Percentiles rank a stretch among this genome's conserved stretches.
Conservation (phyloP, 2,888 invertebrate genomes). For the Chymomyza amoena region DNA sequence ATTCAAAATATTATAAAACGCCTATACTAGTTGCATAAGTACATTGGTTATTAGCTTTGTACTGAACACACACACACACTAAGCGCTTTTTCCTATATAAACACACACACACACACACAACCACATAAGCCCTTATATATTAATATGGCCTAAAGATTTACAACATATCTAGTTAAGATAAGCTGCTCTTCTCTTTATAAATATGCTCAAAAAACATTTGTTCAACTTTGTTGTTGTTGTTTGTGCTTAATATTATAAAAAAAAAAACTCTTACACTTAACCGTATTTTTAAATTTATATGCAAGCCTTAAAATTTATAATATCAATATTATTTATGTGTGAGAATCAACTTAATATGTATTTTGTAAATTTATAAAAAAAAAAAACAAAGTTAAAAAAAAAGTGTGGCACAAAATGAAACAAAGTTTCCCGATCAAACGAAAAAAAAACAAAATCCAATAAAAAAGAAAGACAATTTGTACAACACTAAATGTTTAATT, state of each 20-base stretch:
- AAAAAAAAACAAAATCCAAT: conserved; percentile 14
- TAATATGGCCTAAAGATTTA: conserved; percentile 1
- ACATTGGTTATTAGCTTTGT: background rate
- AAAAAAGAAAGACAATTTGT: conserved; percentile 18
- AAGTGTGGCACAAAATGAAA: conserved; percentile 25
- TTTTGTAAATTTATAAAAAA: conserved; percentile 25
- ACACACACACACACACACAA: conserved; percentile 2
- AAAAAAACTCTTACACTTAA: background rate
- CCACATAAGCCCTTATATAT: background rate
- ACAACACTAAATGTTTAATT: conserved; percentile 25
- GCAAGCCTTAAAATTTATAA: background rate
- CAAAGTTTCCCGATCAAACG: conserved; percentile 19
- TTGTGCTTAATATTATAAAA: conserved; percentile 16
- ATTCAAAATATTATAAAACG: background rate
- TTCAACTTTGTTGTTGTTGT: conserved; percentile 20
- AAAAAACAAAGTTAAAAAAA: conserved; percentile 10
- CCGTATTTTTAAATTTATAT: background rate
- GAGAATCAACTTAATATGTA: background rate
- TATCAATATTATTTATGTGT: conserved; percentile 15
- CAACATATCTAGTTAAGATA: conserved; percentile 1
- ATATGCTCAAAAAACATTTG: conserved; percentile 34
- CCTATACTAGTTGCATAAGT: background rate
- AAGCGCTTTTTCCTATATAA: background rate
- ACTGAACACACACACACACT: conserved; percentile 12
- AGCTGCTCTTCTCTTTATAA: conserved; percentile 12